These are phyloP conservation scores for Myrmecobius fasciatus DNA, from an alignment of 2,113 vertebrate species.

Conservation along the genomic window DNA sequence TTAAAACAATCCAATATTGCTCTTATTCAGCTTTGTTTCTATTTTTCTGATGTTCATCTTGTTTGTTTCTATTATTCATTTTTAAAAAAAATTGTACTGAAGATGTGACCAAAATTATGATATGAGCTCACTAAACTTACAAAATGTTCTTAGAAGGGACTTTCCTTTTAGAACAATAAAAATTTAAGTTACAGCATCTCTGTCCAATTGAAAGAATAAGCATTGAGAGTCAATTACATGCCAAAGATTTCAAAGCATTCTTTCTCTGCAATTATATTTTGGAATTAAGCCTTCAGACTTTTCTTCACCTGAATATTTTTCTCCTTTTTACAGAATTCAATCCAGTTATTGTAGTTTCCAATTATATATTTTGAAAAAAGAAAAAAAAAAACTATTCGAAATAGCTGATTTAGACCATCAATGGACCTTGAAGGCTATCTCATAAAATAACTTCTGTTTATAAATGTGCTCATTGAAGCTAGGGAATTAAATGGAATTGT, in stretches of 20 bases:
- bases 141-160: not conserved
- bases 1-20: conserved; percentile 25
- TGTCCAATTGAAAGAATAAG: not conserved
- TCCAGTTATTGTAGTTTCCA: not conserved
- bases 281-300: not conserved
- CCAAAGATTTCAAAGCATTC: not conserved
- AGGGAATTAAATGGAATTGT: not conserved
- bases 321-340: not conserved
- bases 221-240: not conserved
- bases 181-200: not conserved
- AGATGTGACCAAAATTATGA: not conserved
- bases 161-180: conserved; percentile 14
- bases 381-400: not conserved
- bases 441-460: not conserved
- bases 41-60: conserved; percentile 3
- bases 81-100: not conserved
- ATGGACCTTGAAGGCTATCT: not conserved
- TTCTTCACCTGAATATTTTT: not conserved
- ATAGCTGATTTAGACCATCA: not conserved
- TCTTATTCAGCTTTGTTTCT: not conserved
- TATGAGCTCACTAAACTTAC: not conserved
- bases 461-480: not conserved
- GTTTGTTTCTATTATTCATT: not conserved
- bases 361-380: not conserved
- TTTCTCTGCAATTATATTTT: conserved; percentile 8